These are phyloP conservation scores for Drosophila kambysellisi DNA, from an alignment of 2,888 invertebrate genomes.

Conservation along the genomic window DNA sequence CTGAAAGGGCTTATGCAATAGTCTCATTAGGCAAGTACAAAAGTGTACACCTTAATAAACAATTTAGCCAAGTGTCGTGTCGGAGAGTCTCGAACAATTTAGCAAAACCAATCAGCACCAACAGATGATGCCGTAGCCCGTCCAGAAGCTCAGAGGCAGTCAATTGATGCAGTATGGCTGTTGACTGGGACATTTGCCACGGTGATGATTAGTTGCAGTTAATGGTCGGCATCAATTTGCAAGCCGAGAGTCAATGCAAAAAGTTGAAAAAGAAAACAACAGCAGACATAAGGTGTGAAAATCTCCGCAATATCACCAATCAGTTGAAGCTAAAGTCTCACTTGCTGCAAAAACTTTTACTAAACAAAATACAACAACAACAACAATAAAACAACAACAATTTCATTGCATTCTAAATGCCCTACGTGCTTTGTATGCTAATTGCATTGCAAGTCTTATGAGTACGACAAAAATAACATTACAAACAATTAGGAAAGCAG, in stretches of 20 bases:
- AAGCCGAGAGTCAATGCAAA: constrained; percentile 7
- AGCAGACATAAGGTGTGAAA: constrained; percentile 13
- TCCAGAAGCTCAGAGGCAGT: constrained; percentile 15
- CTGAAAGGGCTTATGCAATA: neutral
- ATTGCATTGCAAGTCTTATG: constrained; percentile 51
- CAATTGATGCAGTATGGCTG: constrained; percentile 18
- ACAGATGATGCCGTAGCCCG: neutral
- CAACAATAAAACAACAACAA: constrained; percentile 59
- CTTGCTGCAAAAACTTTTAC: constrained; percentile 8
- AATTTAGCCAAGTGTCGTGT: neutral
- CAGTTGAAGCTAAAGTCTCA: constrained; percentile 1
- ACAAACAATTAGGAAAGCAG: constrained; percentile 58
- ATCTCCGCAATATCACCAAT: neutral
- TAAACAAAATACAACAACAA: constrained; percentile 35
- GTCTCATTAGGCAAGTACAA: neutral
- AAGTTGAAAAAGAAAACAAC: constrained; percentile 36
- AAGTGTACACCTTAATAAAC: neutral
- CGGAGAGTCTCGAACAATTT: constrained; percentile 6
- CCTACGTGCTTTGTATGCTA: constrained; percentile 75
- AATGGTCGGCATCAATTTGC: constrained; percentile 33
- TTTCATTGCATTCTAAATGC: constrained; percentile 61
- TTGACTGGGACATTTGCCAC: constrained; percentile 36
- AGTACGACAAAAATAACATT: constrained; percentile 36
- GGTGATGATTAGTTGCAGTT: constrained; percentile 41
- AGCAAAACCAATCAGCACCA: constrained; percentile 15